Base-by-base conservation (phyloP, 2,113 vertebrate species). In the Erpornis zantholeuca region DNA sequence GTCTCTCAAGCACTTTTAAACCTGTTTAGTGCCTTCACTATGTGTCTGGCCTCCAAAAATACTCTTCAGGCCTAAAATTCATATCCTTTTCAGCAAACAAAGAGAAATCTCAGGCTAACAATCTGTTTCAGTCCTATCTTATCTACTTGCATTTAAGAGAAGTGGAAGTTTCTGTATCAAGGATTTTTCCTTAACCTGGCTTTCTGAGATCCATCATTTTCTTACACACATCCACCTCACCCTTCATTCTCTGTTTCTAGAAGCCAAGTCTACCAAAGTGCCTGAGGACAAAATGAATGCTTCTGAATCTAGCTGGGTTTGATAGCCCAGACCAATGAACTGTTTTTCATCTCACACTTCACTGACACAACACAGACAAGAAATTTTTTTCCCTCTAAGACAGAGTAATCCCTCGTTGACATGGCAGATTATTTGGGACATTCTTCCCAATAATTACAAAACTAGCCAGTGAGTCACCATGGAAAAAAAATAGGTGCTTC, bases 371-470 rank as follows among this genome's bases (percentile, higher is more conserved):
- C 25, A 73, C 2, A 68, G 35, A 83, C 5, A 36, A 36, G 31
- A 68, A 75, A 42, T 31, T 68, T 78, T 57, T 31, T 40, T 91
- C 36, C 73, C 66, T n/a, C 52, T 29, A 38, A 1, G 28, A 75
- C 52, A 82, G 53, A 70, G n/a, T 56, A 86, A 84, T 64, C 60
- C 53, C 72, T 64, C 75, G 31, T 49, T 0, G 0, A 75, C 36
- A 29, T 5, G n/a, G 56, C 49, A 86, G 60, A 56, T 76, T 52
- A 61, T 53, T 24, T n/a, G 73, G 64, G 64, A 11, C 28, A 52
- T 78, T 88, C 69, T 86, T 91, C 86, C 28, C 73, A 71, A 29
- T 17, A 50, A 94, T 44, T 52, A 79, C 20, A 54, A 36, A 86
- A 59, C 38, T 64, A 36, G 22, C 0, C 22, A 78, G 23, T 31